Percentiles rank a stretch among this genome's conserved stretches.
phyloP scores from a whole-genome alignment of 1,140 invertebrate species.

The Rhynchophorus ferrugineus region DNA sequence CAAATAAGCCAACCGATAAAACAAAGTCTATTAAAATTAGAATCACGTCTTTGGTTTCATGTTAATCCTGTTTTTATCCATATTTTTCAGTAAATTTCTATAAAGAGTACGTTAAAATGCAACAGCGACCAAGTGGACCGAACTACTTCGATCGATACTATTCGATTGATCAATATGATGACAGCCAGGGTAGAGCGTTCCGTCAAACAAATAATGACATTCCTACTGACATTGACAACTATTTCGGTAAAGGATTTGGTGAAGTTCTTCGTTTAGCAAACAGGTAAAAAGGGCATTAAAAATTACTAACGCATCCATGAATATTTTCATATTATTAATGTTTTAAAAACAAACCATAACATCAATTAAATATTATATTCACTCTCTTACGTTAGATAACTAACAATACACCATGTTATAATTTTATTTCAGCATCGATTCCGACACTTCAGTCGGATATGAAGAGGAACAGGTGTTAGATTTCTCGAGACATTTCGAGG shows the following conservation, averaged over 20 bases:
- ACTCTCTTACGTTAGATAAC: too few species aligned
- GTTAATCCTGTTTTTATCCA: too few species aligned
- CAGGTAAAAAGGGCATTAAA: constrained; percentile 12
- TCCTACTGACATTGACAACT: constrained; percentile 23
- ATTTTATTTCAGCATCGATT: constrained; percentile 12
- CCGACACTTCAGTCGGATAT: too few species aligned
- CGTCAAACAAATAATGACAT: constrained; percentile 11
- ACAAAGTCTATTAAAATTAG: too few species aligned
- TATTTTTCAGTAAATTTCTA: constrained; percentile 16
- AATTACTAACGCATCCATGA: too few species aligned
- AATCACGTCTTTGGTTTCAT: too few species aligned
- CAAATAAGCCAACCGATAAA: too few species aligned
- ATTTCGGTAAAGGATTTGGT: constrained; percentile 29
- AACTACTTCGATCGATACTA: constrained; percentile 31
- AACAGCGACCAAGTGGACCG: constrained; percentile 19
- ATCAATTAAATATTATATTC: too few species aligned
- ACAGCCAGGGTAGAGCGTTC: background rate
- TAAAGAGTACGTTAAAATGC: constrained; percentile 21
- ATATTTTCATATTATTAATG: background rate
- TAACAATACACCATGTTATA: too few species aligned
- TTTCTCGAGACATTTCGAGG: constrained; percentile 34
- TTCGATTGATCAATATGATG: background rate
- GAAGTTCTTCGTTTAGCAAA: constrained; percentile 28
- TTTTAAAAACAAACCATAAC: too few species aligned
- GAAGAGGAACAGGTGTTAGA: constrained; percentile 24